phyloP scores from a whole-genome alignment of 2,113 vertebrate genomes.

The Mormoops blainvillei region DNA sequence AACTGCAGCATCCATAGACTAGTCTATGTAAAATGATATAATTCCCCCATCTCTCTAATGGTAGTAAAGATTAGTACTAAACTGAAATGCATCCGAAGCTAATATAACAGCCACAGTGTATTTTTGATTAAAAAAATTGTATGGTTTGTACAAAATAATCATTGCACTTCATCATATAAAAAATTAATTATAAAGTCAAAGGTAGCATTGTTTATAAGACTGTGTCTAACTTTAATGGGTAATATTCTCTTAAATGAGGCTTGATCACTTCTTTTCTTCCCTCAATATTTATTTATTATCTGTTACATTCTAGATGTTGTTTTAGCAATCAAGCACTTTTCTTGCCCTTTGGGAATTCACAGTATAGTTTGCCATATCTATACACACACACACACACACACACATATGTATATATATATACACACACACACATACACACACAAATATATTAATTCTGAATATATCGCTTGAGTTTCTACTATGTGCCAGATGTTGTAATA shows the following conservation, averaged over 20 bases:
- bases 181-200: constrained; percentile 4
- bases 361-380: not conserved
- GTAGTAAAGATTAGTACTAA: not conserved
- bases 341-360: not conserved
- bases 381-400: too few species aligned
- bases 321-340: not conserved
- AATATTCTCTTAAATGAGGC: not conserved
- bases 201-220: not conserved
- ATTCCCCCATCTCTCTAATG: not conserved
- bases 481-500: not conserved
- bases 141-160: not conserved
- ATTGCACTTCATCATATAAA: not conserved
- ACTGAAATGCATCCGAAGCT: not conserved
- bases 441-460: not conserved
- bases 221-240: not conserved
- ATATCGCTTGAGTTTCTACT: not conserved
- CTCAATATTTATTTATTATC: not conserved
- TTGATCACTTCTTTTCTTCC: not conserved
- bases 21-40: not conserved
- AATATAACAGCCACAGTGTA: not conserved
- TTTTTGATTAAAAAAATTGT: not conserved
- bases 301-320: not conserved
- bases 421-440: too few species aligned
- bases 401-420: too few species aligned
- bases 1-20: not conserved